phyloP scores from a whole-genome alignment of 2,113 vertebrate species.

The Semnornis frantzii region DNA sequence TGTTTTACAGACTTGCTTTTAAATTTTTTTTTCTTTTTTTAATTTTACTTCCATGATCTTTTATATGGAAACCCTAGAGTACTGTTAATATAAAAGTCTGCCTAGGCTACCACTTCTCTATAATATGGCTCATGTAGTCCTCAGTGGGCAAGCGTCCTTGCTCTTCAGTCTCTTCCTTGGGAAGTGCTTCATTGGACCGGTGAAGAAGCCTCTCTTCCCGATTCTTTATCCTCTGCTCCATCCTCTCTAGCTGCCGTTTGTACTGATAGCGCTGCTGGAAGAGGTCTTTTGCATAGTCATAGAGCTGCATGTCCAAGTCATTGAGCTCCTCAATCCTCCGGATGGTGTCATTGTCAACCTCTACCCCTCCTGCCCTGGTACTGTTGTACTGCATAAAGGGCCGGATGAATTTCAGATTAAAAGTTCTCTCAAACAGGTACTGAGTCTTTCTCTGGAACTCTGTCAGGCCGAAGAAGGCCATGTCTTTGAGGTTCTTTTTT shows the following conservation, averaged over 20 bases:
- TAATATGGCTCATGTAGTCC: slow-evolving; percentile 99
- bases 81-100: slow-evolving; percentile 70
- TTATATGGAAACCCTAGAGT: slow-evolving; percentile 52
- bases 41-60: slow-evolving; percentile 45
- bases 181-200: slow-evolving; percentile 80
- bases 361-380: slow-evolving; percentile 93
- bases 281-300: slow-evolving; percentile 97
- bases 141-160: slow-evolving; percentile 90
- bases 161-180: slow-evolving; percentile 82
- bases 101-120: slow-evolving; percentile 94
- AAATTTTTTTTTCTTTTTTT: not conserved
- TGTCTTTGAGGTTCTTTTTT: slow-evolving; percentile 97
- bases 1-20: slow-evolving; percentile 44
- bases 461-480: slow-evolving; percentile 98
- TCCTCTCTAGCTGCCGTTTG: slow-evolving; percentile 91
- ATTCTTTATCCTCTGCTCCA: slow-evolving; percentile 89
- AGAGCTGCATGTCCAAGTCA: slow-evolving; percentile 96
- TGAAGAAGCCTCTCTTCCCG: slow-evolving; percentile 85
- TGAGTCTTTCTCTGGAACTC: slow-evolving; percentile 99
- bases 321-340: slow-evolving; percentile 96
- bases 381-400: slow-evolving; percentile 99
- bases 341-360: slow-evolving; percentile 90
- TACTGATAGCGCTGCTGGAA: slow-evolving; percentile 99
- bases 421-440: slow-evolving; percentile 98
- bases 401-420: slow-evolving; percentile 94